A percentile compares a stretch with the other conserved stretches of the same genome.
Conservation (phyloP, 2,888 invertebrate genomes). For the Orthonychiurus folsomi region DNA sequence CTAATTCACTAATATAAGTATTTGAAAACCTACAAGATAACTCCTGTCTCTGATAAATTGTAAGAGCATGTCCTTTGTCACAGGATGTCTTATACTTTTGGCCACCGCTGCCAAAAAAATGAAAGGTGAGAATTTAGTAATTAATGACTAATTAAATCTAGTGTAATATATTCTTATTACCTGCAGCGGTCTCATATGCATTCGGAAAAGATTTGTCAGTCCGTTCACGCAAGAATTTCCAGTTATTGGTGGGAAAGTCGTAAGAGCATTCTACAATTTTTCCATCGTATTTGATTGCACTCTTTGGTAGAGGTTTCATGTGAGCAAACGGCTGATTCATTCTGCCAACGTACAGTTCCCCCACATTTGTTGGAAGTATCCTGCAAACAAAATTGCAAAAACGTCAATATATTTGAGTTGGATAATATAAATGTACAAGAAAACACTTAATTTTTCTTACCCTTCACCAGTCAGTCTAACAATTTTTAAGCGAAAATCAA, state of each 20-base stretch:
- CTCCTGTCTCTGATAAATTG: too few relatives aligned
- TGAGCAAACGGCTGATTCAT: conserved; percentile 56
- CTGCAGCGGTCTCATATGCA: conserved; percentile 48
- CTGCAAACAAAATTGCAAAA: conserved; percentile 46
- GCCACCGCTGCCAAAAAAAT: too few relatives aligned
- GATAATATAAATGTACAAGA: conserved; percentile 9
- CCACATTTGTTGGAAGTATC: conserved; percentile 58
- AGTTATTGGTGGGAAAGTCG: conserved; percentile 62
- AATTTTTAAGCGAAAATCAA: conserved; percentile 88
- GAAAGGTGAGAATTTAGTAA: too few relatives aligned
- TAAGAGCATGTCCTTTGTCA: too few relatives aligned
- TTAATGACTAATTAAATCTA: conserved; percentile 12
- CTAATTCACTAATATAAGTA: too few relatives aligned
- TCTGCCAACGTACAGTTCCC: conserved; percentile 70
- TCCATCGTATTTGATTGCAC: conserved; percentile 67
- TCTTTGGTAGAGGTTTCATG: conserved; percentile 67
- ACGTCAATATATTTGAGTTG: conserved; percentile 10
- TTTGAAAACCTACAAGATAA: too few relatives aligned
- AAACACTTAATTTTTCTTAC: conserved; percentile 47
- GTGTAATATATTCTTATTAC: conserved; percentile 14
- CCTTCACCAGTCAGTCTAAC: conserved; percentile 61
- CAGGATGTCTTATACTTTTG: too few relatives aligned
- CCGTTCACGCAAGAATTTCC: conserved; percentile 91
- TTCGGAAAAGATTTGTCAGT: conserved; percentile 97
- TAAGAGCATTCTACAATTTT: conserved; percentile 93